Base-by-base conservation (phyloP, 1,140 invertebrate genomes). In the Drosophila bipectinata region DNA sequence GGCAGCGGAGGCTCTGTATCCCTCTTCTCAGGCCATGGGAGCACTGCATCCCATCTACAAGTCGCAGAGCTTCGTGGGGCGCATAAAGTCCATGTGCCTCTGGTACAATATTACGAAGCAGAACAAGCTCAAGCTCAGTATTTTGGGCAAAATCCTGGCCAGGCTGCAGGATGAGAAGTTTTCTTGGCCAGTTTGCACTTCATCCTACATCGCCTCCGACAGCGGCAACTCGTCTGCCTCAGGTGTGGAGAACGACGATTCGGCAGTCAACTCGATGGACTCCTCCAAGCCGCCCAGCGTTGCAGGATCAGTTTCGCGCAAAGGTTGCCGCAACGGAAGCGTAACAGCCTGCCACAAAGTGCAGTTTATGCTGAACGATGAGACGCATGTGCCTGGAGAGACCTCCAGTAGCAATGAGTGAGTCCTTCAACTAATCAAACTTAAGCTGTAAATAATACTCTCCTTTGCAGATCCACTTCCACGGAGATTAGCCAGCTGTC, bases 51-150 rank as follows among this genome's bases (percentile, higher is more conserved):
- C 95, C 1, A 91, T 95, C 4, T 97, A 96, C 79, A 94, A 93
- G 64, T 94, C 94, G 68, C 80, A 92, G 21, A 93, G 94, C 57
- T 97, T 97, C 90, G 93, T 93, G 9, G 93, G 93, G 1, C 93
- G 95, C 77, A 93, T 96, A 5, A 96, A 95, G 92, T 95, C 96
- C 4, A 95, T 98, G 93, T 97, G 96, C 88, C 92, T 98, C 3
- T 98, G 97, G 97, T 97, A 96, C 84, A 98, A 98, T 91, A 96
- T 97, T 91, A 97, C 96, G 0, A 94, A 94, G 87, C 96, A 97
- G 84, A 95, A 97, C 91, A 94, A 96, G 69, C 93, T 97, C 21
- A 97, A 97, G 88, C 92, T 98, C 45, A 92, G 95, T 73, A 95
- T 97, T 64, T 90, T 98, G 58, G 96, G 96, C 1, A 95, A 95